Conservation (phyloP, 2,797 vertebrate species). For the Rhadinocentrus ornatus region DNA sequence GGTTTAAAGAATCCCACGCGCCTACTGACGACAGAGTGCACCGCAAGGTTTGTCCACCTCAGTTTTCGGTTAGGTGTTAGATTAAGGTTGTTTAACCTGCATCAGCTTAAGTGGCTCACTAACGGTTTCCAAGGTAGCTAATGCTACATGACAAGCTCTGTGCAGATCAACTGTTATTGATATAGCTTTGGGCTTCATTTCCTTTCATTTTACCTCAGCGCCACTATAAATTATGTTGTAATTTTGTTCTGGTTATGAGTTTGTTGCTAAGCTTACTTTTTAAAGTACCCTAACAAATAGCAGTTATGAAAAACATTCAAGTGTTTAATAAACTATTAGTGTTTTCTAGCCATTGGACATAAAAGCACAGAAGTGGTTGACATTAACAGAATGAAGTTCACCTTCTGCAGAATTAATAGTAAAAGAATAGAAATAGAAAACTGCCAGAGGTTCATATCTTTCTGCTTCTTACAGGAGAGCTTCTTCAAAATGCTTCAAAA, state of each 20-base stretch:
- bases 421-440: no score
- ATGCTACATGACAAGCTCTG: not conserved
- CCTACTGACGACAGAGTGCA: not conserved
- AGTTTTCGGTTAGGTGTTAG: rapidly evolving
- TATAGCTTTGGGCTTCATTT: not conserved
- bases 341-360: no score
- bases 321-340: not conserved
- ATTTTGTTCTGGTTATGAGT: no score
- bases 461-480: not conserved
- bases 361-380: not conserved
- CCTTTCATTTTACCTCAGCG: not conserved
- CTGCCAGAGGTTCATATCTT: not conserved
- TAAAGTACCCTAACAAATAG: not conserved
- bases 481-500: not conserved
- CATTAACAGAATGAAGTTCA: not conserved
- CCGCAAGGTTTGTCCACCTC: constrained; percentile 40
- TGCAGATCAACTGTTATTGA: not conserved
- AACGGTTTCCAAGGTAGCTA: constrained; percentile 11
- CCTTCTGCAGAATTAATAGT: not conserved
- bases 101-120: not conserved
- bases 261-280: not conserved
- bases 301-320: no score
- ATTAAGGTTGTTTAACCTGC: not conserved
- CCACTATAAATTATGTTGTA: not conserved
- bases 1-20: not conserved